These are phyloP conservation scores for Sinocyclocheilus grahami DNA, from an alignment of 2,113 vertebrate genomes.

Conservation along the genomic window DNA sequence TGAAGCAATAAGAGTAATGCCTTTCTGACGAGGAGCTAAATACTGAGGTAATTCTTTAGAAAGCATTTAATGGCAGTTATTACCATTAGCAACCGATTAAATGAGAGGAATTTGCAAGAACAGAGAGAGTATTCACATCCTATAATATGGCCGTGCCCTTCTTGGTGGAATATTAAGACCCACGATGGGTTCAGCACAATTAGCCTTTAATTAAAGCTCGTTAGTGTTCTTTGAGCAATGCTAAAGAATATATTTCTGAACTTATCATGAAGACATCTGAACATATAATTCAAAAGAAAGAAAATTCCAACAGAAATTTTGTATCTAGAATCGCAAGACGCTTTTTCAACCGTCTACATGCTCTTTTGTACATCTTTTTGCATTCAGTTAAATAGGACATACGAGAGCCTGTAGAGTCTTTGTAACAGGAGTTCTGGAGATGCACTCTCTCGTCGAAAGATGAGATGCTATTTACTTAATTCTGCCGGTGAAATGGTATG, in stretches of 20 bases:
- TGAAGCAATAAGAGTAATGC: background rate
- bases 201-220: slow-evolving; percentile 88
- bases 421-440: background rate
- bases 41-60: slow-evolving; percentile 21
- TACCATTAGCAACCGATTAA: slow-evolving; percentile 33
- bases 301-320: background rate
- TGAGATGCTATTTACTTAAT: slow-evolving; percentile 39
- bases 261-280: slow-evolving; percentile 48
- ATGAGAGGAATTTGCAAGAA: slow-evolving; percentile 39
- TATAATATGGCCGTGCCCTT: slow-evolving; percentile 41
- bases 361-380: background rate
- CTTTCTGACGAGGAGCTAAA: background rate
- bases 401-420: background rate
- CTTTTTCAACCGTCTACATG: background rate
- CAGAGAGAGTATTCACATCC: slow-evolving; percentile 14
- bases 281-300: slow-evolving; percentile 72
- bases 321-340: background rate
- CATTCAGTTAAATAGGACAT: slow-evolving; percentile 5
- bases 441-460: slow-evolving; percentile 4
- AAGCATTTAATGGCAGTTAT: slow-evolving; percentile 31
- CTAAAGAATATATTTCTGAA: slow-evolving; percentile 71
- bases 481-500: slow-evolving; percentile 23
- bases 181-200: slow-evolving; percentile 89
- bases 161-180: slow-evolving; percentile 78
- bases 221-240: slow-evolving; percentile 80